phyloP scores from a whole-genome alignment of 2,797 vertebrate species.

The Tragelaphus eurycerus region DNA sequence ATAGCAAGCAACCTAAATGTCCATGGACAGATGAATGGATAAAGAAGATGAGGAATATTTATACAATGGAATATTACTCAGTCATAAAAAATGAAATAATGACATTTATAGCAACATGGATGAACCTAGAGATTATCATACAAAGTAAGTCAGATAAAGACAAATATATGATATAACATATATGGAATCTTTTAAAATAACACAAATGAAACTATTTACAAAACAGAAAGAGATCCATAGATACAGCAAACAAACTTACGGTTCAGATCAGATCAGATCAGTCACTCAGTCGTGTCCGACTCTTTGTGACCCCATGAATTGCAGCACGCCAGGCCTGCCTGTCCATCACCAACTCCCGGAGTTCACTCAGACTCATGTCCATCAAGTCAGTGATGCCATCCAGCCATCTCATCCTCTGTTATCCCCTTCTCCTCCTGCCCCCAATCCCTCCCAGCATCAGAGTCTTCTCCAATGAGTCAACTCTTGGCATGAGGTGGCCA shows the following conservation, averaged over 20 bases:
- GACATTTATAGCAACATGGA: background rate
- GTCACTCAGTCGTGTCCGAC: too few species aligned
- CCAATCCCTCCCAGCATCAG: too few species aligned
- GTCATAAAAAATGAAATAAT: background rate
- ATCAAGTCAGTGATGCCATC: too few species aligned
- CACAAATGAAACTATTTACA: background rate
- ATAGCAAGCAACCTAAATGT: background rate
- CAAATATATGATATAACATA: background rate
- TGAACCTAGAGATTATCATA: background rate
- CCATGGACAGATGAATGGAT: background rate
- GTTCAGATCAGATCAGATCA: background rate
- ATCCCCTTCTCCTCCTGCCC: too few species aligned
- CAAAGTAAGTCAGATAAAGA: background rate
- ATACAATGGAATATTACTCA: background rate
- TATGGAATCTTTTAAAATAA: background rate
- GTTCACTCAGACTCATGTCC: too few species aligned
- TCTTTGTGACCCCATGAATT: too few species aligned
- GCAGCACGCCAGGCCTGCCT: too few species aligned
- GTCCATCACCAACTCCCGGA: too few species aligned
- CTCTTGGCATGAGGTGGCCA: too few species aligned
- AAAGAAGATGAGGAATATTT: background rate
- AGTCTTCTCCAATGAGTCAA: too few species aligned
- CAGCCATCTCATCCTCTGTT: too few species aligned
- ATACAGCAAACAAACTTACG: background rate
- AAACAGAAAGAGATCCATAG: background rate